Evolutionary conservation across 2,888 invertebrate genomes (phyloP).

Genomic region (Patella caerulea): DNA sequence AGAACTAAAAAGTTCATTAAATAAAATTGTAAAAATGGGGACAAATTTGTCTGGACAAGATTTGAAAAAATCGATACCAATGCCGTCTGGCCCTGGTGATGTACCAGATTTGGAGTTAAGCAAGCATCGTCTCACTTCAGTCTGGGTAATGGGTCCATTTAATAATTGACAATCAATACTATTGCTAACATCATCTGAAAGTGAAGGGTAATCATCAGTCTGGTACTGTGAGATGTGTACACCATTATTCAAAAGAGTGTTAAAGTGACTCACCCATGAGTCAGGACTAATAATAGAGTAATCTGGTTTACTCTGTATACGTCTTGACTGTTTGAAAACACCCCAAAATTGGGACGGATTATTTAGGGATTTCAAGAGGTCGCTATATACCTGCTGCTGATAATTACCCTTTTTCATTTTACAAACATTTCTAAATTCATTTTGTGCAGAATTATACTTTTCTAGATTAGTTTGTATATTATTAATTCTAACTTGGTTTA

Average conservation of each 20-base stretch:
- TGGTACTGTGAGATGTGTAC: too few species aligned
- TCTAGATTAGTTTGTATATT: too few species aligned
- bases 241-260: too few species aligned
- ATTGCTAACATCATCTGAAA: not conserved
- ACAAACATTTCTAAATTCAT: not conserved
- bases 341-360: not conserved
- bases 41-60: too few species aligned
- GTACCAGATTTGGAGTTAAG: not conserved
- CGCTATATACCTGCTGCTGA: not conserved
- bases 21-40: too few species aligned
- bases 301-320: too few species aligned
- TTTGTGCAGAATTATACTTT: not conserved
- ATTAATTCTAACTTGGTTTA: not conserved
- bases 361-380: not conserved
- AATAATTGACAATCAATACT: not conserved
- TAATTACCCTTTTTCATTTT: not conserved
- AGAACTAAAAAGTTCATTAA: too few species aligned
- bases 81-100: not conserved
- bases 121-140: not conserved
- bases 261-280: too few species aligned
- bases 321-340: too few species aligned
- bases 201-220: too few species aligned
- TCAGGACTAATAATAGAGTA: too few species aligned
- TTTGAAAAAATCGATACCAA: not conserved
- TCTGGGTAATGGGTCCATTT: not conserved